Evolutionary conservation across 1,140 invertebrate species (phyloP), one percentile per base, ranked within the genome.

Genomic region (Drosophila persimilis): DNA sequence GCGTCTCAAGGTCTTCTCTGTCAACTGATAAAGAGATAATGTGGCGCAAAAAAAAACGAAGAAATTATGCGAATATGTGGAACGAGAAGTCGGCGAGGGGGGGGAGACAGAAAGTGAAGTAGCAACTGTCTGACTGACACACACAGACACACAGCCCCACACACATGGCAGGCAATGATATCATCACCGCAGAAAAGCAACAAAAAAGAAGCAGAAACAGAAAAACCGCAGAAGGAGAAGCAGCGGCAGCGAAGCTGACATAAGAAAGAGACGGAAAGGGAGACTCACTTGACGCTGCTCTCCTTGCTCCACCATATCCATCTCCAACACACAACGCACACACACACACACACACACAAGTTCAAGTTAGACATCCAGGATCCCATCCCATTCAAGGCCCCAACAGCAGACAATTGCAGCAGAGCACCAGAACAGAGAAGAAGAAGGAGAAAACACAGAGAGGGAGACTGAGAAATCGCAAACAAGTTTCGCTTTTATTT

Each of bases 401-500:
- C 73, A 83, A 80, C 72, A 71, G 52, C 55, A 74, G 65, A 63
- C 59, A 51, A 61, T 55, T 11, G 11, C 35, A 17, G 17, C 35
- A 13, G 35, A 39, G 35, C 35, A 13, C 11, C 35, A 39, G 35
- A 39, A 3, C 35, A 39, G 35, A 13, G 11, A 11, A 13, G 50
- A 64, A 52, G 22, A 56, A 56, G 53, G 47, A 43, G 13, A 47
- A 57, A 43, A 46, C 41, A 67, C 55, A 66, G 22, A 61, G 46
- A 66, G 73, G 59, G 46, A 75, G 11, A 50, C 15, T 55, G 51
- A 56, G 73, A 71, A 73, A 71, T 64, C 48, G 61, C 77, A 85
- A 88, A 88, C 83, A 83, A 88, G 83, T 88, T 88, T 88, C 83
- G 83, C 83, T 88, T 88, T 88, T 88, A 88, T 88, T 88, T 88